Evolutionary conservation across 1,140 invertebrate species (phyloP).

Genomic region (Fopius arisanus): DNA sequence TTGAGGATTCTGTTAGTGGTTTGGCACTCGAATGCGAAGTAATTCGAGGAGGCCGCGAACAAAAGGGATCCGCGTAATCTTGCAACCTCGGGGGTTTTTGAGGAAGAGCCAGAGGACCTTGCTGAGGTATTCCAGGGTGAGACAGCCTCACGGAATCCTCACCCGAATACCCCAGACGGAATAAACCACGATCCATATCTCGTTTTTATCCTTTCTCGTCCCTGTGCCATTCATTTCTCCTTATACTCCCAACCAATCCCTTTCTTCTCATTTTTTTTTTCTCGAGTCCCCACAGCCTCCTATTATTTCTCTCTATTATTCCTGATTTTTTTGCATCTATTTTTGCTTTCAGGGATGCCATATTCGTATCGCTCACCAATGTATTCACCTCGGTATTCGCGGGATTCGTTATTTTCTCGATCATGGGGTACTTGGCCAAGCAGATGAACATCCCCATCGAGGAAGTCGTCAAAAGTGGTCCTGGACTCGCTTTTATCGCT

Average conservation of each 20-base stretch:
- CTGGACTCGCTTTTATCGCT: slow-evolving; percentile 82
- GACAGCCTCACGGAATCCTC: not conserved
- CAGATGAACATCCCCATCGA: slow-evolving; percentile 71
- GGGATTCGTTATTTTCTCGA: slow-evolving; percentile 81
- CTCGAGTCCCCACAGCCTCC: not conserved
- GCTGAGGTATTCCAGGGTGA: not conserved
- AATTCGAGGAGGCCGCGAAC: not conserved
- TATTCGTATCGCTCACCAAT: slow-evolving; percentile 76
- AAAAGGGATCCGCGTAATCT: slow-evolving; percentile 6
- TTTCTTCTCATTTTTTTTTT: not conserved
- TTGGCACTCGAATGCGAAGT: not conserved
- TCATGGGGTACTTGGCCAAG: slow-evolving; percentile 79
- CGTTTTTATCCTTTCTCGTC: not conserved
- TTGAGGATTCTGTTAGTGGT: not conserved
- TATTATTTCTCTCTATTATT: no score
- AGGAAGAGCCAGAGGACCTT: not conserved
- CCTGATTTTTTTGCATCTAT: slow-evolving; percentile 28
- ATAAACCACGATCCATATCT: slow-evolving; percentile 15
- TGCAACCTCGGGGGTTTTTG: not conserved
- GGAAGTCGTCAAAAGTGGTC: slow-evolving; percentile 71
- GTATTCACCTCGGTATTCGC: slow-evolving; percentile 77
- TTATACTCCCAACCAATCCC: not conserved
- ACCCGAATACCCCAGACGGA: not conserved
- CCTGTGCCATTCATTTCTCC: not conserved
- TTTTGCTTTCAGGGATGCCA: slow-evolving; percentile 65